phyloP scores from a whole-genome alignment of 2,888 invertebrate genomes.

The Tigriopus californicus region DNA sequence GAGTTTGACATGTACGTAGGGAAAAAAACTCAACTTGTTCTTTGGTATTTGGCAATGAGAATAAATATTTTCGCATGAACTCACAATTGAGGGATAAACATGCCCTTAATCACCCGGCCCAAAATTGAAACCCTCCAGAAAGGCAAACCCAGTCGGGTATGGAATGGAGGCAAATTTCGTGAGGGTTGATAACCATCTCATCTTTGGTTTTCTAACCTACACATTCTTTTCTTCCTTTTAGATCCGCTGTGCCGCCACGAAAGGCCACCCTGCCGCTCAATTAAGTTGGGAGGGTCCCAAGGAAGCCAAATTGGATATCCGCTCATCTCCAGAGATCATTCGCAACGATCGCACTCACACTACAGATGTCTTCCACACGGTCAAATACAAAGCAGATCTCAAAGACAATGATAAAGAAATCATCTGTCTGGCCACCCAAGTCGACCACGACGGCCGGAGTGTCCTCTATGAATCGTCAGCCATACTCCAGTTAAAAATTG shows the following conservation, averaged over 20 bases:
- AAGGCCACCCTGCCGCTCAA: conserved; percentile 8
- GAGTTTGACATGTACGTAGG: no score
- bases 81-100: no score
- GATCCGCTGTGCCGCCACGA: conserved; percentile 6
- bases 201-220: no score
- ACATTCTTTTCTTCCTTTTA: not conserved
- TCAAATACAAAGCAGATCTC: conserved; percentile 8
- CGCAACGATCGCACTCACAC: conserved; percentile 1
- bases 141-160: no score
- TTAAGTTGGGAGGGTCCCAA: conserved; percentile 3
- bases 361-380: not conserved
- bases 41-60: no score
- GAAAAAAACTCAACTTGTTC: no score
- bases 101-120: no score
- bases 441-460: conserved; percentile 6
- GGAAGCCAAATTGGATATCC: not conserved
- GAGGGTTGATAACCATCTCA: no score
- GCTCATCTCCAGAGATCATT: not conserved
- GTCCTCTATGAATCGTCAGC: conserved; percentile 10
- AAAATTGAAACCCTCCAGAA: no score
- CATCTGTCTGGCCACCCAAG: conserved; percentile 5
- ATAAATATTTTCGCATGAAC: no score
- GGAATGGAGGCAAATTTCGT: no score
- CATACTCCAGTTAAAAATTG: not conserved
- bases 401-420: conserved; percentile 2